Evolutionary conservation across 2,797 vertebrate genomes (phyloP).

Genomic region (Siniperca undulata): DNA sequence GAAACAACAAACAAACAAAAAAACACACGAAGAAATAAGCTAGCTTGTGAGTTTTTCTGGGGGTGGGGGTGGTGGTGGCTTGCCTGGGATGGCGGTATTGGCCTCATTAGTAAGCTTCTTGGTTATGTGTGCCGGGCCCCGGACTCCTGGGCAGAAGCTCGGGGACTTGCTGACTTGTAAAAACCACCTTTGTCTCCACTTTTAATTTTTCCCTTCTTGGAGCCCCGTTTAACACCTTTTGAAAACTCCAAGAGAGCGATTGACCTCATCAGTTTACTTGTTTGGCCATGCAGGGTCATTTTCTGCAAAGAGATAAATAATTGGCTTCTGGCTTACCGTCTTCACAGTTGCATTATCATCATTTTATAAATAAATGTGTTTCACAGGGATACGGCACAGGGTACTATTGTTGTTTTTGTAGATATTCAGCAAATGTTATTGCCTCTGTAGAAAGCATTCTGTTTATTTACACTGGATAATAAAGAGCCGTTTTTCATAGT

Average conservation of each 20-base stretch:
- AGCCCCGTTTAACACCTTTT: constrained; percentile 53
- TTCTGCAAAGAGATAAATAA: constrained; percentile 64
- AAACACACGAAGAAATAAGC: constrained; percentile 34
- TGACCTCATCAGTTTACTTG: constrained; percentile 69
- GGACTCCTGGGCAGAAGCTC: constrained; percentile 62
- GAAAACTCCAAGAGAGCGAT: constrained; percentile 61
- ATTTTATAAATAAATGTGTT: constrained; percentile 67
- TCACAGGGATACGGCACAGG: constrained; percentile 44
- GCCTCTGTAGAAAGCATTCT: constrained; percentile 44
- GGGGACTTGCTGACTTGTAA: constrained; percentile 81
- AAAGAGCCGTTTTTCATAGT: constrained; percentile 41
- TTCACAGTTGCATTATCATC: constrained; percentile 63
- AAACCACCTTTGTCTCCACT: constrained; percentile 63
- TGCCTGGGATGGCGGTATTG: constrained; percentile 58
- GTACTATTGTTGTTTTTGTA: constrained; percentile 63
- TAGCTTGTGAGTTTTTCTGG: constrained; percentile 49
- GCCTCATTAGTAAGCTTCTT: constrained; percentile 80
- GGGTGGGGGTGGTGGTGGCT: constrained; percentile 24
- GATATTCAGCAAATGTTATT: constrained; percentile 71
- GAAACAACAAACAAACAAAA: constrained; percentile 2
- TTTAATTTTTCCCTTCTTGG: constrained; percentile 49
- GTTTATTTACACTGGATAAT: constrained; percentile 70
- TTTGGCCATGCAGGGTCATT: constrained; percentile 53
- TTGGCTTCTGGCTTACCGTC: constrained; percentile 57
- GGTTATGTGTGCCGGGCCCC: constrained; percentile 33